Evolutionary conservation across 2,888 invertebrate genomes (phyloP).

Genomic region (Diogma glabrata): DNA sequence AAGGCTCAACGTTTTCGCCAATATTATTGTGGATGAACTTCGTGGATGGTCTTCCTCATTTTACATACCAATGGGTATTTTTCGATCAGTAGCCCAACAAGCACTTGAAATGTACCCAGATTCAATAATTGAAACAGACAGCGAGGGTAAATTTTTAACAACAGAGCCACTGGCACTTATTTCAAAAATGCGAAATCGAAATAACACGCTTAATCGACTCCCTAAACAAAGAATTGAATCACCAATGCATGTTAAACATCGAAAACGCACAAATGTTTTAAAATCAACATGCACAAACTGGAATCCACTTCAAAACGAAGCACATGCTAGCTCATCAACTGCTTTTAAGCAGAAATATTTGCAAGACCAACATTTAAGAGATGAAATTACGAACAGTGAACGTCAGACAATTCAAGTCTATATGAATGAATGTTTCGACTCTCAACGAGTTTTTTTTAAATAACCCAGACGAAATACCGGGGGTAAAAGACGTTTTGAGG

Average conservation of each 20-base stretch:
- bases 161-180: conserved; percentile 8
- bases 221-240: conserved; percentile 7
- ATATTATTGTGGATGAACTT: conserved; percentile 4
- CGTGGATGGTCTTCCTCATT: background rate
- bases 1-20: conserved; percentile 1
- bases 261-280: conserved; percentile 2
- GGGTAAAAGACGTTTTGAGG: background rate
- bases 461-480: conserved; percentile 5
- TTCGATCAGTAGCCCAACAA: background rate
- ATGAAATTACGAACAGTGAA: background rate
- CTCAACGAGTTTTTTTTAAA: conserved; percentile 9
- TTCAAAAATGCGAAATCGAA: conserved; percentile 10
- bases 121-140: background rate
- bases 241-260: conserved; percentile 5
- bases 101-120: background rate
- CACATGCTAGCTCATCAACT: background rate
- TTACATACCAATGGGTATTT: background rate
- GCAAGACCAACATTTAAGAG: background rate
- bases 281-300: conserved; percentile 6
- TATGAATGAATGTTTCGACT: conserved; percentile 8
- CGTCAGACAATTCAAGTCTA: background rate
- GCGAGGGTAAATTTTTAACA: conserved; percentile 1
- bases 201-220: conserved; percentile 9
- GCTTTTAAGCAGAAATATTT: background rate
- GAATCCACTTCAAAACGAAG: background rate